Percentiles rank a stretch among this genome's conserved stretches.
These are phyloP conservation scores for Passer montanus DNA, from an alignment of 2,113 vertebrate species.

Conservation along the genomic window DNA sequence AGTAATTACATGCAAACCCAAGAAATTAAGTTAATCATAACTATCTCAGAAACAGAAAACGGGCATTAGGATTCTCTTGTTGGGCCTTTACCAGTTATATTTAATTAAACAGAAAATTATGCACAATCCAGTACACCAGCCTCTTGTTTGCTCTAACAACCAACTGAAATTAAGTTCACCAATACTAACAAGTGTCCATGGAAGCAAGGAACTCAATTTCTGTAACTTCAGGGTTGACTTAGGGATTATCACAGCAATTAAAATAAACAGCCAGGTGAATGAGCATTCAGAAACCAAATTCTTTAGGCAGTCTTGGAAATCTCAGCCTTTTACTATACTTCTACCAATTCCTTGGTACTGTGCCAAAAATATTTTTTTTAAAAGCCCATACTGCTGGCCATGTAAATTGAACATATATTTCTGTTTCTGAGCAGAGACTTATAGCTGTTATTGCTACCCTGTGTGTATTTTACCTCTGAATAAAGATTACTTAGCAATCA, in stretches of 20 bases:
- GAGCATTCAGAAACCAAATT: neutral
- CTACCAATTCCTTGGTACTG: neutral
- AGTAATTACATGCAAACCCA: neutral
- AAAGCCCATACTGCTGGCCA: neutral
- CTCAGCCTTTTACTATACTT: neutral
- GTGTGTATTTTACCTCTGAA: neutral
- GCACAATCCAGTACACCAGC: neutral
- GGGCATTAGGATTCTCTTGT: neutral
- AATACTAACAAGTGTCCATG: neutral
- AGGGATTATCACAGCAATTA: neutral
- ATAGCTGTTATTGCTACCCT: neutral
- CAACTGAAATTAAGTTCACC: neutral
- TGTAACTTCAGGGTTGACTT: neutral
- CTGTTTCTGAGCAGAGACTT: neutral
- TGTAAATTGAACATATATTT: neutral
- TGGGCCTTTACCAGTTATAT: neutral
- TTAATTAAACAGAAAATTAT: conserved; percentile 5
- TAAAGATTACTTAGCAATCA: neutral
- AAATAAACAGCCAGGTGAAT: neutral
- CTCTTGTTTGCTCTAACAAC: neutral
- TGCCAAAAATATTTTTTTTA: neutral
- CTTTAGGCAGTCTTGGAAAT: neutral
- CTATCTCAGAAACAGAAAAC: neutral
- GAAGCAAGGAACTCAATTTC: neutral
- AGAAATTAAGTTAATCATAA: conserved; percentile 10